Evolutionary conservation across 2,113 vertebrate genomes (phyloP), one percentile per base, ranked within the genome.

Genomic region (Silurus meridionalis): DNA sequence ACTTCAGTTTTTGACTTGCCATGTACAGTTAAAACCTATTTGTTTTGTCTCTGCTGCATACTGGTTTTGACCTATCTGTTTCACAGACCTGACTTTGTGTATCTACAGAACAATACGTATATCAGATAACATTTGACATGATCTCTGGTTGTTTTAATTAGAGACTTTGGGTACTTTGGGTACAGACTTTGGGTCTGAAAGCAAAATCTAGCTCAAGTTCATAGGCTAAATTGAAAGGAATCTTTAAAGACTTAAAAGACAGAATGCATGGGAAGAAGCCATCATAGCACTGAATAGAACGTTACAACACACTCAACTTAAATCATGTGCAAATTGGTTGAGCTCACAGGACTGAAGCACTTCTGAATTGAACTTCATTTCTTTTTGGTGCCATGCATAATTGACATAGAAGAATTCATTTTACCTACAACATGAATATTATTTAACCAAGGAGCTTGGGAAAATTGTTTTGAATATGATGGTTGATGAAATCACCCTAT

Each of bases 401-500:
- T 69, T 46, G 50, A 83, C 74, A 28, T 15, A 72, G 48, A n/a
- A 60, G 71, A 78, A 28, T 52, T 71, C 57, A 58, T 25, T 64
- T 63, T 83, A n/a, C 19, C 79, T 75, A 83, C 21, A 81, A 84
- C 64, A 80, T 46, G 25, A 77, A 81, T 21, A 0, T 84, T 67
- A 17, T 63, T 28, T 75, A 57, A 64, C n/a, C 8, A 50, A 25
- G 69, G 46, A 28, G 64, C 72, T 52, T 23, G 28, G 53, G 66
- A 67, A 67, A 71, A 67, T 52, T 85, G 77, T 67, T 86, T 84
- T 82, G 69, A 71, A 78, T 82, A 81, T 89, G 77, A 89, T 17
- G n/a, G 46, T 37, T 71, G 60, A 80, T 75, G 82, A 84, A 89
- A 66, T 60, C 28, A 52, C 57, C 52, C 17, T 14, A 69, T 77